A percentile compares a stretch with the other conserved stretches of the same genome.
Conservation (phyloP, 2,113 vertebrate species). For the Muntiacus reevesi region DNA sequence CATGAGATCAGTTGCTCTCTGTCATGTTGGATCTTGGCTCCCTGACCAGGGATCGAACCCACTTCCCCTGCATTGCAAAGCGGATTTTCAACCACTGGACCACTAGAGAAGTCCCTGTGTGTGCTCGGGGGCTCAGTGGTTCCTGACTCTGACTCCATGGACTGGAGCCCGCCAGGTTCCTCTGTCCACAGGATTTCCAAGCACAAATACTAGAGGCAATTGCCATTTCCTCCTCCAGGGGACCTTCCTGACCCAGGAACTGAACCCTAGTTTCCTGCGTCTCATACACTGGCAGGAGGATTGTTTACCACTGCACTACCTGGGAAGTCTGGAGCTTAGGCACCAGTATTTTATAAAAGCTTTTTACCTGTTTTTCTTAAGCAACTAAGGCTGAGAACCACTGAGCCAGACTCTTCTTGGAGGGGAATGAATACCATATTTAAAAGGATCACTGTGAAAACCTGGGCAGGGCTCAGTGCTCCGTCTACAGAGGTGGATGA, state of each 20-base stretch:
- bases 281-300: not conserved
- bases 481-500: not conserved
- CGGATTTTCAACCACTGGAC: not conserved
- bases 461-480: not conserved
- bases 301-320: not conserved
- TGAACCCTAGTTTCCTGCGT: not conserved
- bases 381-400: not conserved
- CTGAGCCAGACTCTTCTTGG: not conserved
- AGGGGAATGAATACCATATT: not conserved
- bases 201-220: not conserved
- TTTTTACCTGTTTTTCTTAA: not conserved
- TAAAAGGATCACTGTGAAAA: not conserved
- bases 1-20: not conserved
- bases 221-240: not conserved
- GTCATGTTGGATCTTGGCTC: not conserved
- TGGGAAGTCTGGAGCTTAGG: not conserved
- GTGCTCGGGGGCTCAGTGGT: not conserved
- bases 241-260: not conserved
- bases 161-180: not conserved
- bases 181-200: not conserved
- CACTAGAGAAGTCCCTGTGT: not conserved
- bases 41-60: not conserved
- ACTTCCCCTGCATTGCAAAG: not conserved
- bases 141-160: not conserved
- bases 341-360: not conserved